Conservation (phyloP, 92 coral and sea anemone genomes). For the Palythoa heliodiscus region DNA sequence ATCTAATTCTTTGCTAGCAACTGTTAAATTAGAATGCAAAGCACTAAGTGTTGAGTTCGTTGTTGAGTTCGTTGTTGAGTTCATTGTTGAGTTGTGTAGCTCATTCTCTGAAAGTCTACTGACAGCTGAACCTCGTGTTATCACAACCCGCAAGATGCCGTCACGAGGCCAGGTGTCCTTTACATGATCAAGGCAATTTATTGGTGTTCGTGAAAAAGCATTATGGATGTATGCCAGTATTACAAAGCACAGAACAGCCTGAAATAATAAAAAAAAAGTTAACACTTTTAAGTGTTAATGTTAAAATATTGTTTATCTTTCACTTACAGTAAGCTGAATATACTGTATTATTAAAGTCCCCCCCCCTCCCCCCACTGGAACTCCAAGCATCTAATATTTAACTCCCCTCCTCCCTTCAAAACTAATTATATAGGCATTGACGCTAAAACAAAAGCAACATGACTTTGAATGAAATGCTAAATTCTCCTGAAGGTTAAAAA, state of each 20-base stretch:
- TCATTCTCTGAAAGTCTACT: slow-evolving; percentile 70
- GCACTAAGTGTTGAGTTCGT: slow-evolving; percentile 44
- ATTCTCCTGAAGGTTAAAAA: no score
- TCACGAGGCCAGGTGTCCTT: slow-evolving; percentile 97
- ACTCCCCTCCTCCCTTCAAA: no score
- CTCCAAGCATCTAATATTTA: no score
- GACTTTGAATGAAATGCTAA: no score
- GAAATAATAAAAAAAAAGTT: background rate
- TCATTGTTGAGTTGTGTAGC: slow-evolving; percentile 45
- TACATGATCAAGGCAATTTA: slow-evolving; percentile 88
- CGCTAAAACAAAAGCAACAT: no score
- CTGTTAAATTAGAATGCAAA: slow-evolving; percentile 26
- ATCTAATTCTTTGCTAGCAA: slow-evolving; percentile 6
- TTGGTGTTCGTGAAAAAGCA: slow-evolving; percentile 94
- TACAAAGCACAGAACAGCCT: slow-evolving; percentile 91
- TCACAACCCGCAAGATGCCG: slow-evolving; percentile 90
- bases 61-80: slow-evolving; percentile 42
- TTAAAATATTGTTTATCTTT: no score
- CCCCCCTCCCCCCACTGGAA: no score
- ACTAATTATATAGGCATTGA: no score
- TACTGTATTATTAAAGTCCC: no score
- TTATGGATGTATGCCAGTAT: slow-evolving; percentile 94
- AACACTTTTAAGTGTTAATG: no score
- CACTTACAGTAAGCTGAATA: no score
- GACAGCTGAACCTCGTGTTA: slow-evolving; percentile 69